These are phyloP conservation scores for Pterobdella sp. DNA, from an alignment of 2,888 invertebrate genomes.

Conservation along the genomic window DNA sequence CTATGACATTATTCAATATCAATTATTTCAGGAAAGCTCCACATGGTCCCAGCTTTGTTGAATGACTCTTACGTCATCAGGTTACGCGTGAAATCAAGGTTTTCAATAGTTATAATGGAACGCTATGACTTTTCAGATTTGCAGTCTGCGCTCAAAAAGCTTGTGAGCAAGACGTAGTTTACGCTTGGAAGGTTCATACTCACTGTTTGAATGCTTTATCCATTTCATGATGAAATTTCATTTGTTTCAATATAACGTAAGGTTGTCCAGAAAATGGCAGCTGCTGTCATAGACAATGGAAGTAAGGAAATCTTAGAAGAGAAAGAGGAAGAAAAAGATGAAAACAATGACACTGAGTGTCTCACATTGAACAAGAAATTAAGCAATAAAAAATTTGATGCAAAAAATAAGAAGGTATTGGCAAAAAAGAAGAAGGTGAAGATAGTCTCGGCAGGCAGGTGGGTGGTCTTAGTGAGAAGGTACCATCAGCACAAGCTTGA, in stretches of 20 bases:
- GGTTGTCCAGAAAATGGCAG: conserved; percentile 40
- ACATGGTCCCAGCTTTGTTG: conserved; percentile 90
- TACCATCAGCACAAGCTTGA: not conserved
- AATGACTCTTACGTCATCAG: conserved; percentile 66
- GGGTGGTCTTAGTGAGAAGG: not conserved
- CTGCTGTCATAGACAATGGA: conserved; percentile 37
- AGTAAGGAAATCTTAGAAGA: too few species aligned
- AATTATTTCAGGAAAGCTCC: conserved; percentile 58
- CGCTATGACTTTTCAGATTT: conserved; percentile 55
- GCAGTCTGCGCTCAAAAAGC: conserved; percentile 87
- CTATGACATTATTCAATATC: not conserved
- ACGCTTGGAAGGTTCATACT: conserved; percentile 55
- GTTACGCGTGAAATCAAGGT: not conserved
- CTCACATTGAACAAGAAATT: too few species aligned
- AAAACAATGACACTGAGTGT: too few species aligned
- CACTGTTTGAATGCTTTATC: too few species aligned
- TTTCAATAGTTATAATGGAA: too few species aligned
- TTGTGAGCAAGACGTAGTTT: conserved; percentile 64
- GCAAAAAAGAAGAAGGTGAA: too few species aligned
- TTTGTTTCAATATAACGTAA: too few species aligned
- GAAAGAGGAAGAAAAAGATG: too few species aligned
- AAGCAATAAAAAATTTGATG: too few species aligned
- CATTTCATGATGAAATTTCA: too few species aligned
- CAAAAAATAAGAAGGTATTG: too few species aligned
- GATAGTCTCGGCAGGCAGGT: too few species aligned